Base-by-base conservation (phyloP, 2,888 invertebrate species). In the Myathropa florea region DNA sequence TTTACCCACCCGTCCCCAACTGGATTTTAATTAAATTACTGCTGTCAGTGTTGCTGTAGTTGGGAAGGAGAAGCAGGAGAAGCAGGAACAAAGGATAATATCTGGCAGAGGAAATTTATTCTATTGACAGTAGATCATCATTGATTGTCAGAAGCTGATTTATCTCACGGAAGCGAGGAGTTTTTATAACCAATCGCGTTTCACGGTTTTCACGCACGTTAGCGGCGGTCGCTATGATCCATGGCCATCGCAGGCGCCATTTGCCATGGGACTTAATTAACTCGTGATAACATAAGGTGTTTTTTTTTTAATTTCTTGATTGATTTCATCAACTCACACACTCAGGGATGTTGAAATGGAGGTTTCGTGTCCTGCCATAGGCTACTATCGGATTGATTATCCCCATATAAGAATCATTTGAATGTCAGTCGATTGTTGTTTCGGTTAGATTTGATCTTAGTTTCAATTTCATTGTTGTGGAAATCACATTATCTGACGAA, bases 1-100 rank as follows among this genome's bases (percentile, higher is more conserved):
- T 53, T 12, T 59, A 57, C 57, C 7, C 21, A 10, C 28, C 63
- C 61, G 33, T 55, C 63, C 39, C 57, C 72, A 24, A 33, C 65
- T 53, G 60, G 57, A 28, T 72, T 80, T 80, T 80, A 72, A 80
- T 80, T 80, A 65, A 80, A 72, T 80, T 72, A 71, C 23, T 23
- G 9, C 24, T 72, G 46, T 7, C 46, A 4, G 7, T 4, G 46
- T 18, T n/a, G n/a, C 46, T 7, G 46, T 18, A 18, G 46, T 7
- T 21, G 30, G 71, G 57, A 21, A n/a, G 33, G 39, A 12, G 46
- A 12, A 14, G 18, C 2, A 7, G 33, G 33, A 33, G 33, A 10
- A 6, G 46, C 46, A 46, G 46, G 57, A 39, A 72, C 64, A 72
- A 60, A 33, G 71, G 60, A 61, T 68, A 46, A 68, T 60, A 59